Conservation (phyloP, 2,888 invertebrate genomes). For the Amblyjoppa proteus region DNA sequence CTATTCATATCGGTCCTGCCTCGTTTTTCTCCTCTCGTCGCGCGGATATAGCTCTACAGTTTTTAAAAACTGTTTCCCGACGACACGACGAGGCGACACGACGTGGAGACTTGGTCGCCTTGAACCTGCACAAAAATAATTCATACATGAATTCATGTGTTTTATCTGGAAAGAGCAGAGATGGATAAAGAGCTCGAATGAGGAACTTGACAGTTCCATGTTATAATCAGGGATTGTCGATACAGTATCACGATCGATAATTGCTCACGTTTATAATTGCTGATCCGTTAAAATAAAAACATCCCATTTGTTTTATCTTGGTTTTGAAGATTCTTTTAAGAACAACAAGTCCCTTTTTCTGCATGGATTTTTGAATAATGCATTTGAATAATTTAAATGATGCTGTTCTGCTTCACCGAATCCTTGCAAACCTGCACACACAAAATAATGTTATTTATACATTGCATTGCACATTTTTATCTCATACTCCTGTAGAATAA, state of each 20-base stretch:
- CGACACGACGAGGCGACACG: neutral
- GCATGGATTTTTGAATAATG: neutral
- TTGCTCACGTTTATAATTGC: neutral
- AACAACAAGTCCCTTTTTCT: neutral
- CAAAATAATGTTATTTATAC: neutral
- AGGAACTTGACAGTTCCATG: neutral
- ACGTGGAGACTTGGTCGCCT: neutral
- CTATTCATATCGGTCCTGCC: slow-evolving; percentile 25
- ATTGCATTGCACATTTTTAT: neutral
- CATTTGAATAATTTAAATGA: neutral
- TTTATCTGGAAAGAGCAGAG: neutral
- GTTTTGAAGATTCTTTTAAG: neutral
- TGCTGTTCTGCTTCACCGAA: neutral
- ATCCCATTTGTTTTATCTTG: neutral
- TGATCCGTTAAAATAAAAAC: neutral
- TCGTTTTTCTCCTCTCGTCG: slow-evolving; percentile 37
- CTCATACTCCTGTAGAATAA: neutral
- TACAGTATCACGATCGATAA: neutral
- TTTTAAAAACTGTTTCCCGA: slow-evolving; percentile 14
- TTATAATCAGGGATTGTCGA: neutral
- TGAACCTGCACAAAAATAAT: neutral
- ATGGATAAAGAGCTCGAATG: neutral
- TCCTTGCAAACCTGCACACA: neutral
- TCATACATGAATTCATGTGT: neutral
- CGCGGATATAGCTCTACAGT: slow-evolving; percentile 1